These are phyloP conservation scores for Lampropteryx suffumata DNA, from an alignment of 2,888 invertebrate species.

Conservation along the genomic window DNA sequence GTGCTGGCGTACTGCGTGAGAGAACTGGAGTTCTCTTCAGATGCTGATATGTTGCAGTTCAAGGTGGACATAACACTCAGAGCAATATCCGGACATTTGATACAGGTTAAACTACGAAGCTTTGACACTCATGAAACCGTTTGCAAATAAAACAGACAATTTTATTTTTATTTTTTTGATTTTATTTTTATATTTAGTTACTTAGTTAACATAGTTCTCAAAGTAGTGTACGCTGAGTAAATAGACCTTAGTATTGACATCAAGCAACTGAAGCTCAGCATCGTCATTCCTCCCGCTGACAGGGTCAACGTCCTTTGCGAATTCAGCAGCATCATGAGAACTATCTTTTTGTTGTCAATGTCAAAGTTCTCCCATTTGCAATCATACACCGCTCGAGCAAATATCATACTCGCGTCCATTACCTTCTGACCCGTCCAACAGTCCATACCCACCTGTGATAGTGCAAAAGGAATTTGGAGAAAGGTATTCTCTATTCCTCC, in stretches of 20 bases:
- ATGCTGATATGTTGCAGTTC: constrained; percentile 49
- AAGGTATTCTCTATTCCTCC: constrained; percentile 59
- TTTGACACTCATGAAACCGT: not conserved
- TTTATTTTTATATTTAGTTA: not conserved
- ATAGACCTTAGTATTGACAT: constrained; percentile 43
- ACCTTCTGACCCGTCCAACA: constrained; percentile 49
- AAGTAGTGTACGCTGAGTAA: constrained; percentile 50
- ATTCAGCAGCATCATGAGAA: constrained; percentile 45
- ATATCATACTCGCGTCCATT: constrained; percentile 44
- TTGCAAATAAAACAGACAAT: not conserved
- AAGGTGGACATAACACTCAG: constrained; percentile 53
- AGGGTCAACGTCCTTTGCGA: constrained; percentile 48
- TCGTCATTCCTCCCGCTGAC: constrained; percentile 47
- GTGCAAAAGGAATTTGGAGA: constrained; percentile 50
- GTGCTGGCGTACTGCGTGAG: constrained; percentile 51
- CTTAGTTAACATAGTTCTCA: constrained; percentile 35
- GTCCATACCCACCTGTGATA: constrained; percentile 51
- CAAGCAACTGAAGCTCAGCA: constrained; percentile 41
- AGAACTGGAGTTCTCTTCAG: constrained; percentile 49
- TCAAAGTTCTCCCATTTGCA: constrained; percentile 53
- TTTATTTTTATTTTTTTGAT: not conserved
- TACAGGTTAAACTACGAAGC: constrained; percentile 41
- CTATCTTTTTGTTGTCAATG: constrained; percentile 42
- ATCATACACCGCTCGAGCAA: constrained; percentile 45
- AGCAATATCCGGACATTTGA: constrained; percentile 48